Base-by-base conservation (phyloP, 2,888 invertebrate species). In the Plebejus melissa region DNA sequence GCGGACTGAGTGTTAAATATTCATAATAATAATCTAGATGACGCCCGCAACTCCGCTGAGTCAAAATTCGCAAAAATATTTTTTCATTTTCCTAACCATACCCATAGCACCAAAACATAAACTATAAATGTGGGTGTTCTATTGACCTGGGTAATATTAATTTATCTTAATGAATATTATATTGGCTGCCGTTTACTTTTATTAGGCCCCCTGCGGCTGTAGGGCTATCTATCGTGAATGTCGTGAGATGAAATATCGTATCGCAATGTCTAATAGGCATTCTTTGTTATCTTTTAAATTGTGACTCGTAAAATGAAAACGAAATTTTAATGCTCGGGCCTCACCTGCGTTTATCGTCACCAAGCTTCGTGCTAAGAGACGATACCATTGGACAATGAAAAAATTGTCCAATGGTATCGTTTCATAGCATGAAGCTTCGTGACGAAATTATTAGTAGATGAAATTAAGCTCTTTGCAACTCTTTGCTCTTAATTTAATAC, bases 71-170 rank as follows among this genome's bases (percentile, higher is more conserved):
- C 16, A 54, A 13, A 54, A 54, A 4, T 13, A 54, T 16, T 16
- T 54, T 54, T 46, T 46, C 46, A 46, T 46, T 46, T 54, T 54
- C 54, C 13, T 13, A 54, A 50, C 50, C 50, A 4, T 50, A 50
- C 58, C 7, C 58, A 22, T 58, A 22, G 22, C 22, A 28, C 28
- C 28, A 28, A 3, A 28, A 60, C 60, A 28, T 28, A 28, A 28
- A 60, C 11, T 60, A 11, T 11, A 11, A 60, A 60, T 60, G 60
- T 60, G 60, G 60, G 28, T 60, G 28, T 60, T 60, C 60, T 60
- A 60, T 60, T 60, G 28, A 60, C 60, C 60, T 58, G 58, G 58
- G n/a, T 60, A 22, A 60, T 60, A 28, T 60, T 60, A 60, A 60
- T 60, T 60, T 28, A 28, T 28, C 60, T 28, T 60, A 60, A 60